Evolutionary conservation across 1,140 invertebrate species (phyloP), one percentile per base, ranked within the genome.

Genomic region (Bombus vancouverensis): DNA sequence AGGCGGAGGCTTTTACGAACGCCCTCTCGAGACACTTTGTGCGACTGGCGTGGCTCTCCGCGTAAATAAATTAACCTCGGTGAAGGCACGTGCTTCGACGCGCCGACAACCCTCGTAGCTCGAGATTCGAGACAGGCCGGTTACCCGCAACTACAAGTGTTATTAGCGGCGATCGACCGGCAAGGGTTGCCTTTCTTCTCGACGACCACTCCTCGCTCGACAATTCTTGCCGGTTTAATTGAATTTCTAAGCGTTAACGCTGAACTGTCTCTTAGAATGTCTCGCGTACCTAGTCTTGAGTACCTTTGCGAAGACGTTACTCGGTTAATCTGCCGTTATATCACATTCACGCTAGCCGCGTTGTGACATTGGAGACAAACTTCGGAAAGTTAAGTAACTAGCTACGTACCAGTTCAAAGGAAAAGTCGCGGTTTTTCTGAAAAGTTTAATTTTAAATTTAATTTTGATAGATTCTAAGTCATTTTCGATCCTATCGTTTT

Each of bases 11-110:
- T 34, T 59, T 28, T 32, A 28, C 47, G 8, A 37, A 66, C 72
- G 34, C 44, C 73, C 81, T 77, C 81, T 77, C 74, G 81, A 83
- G 74, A 83, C 74, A 78, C 47, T 59, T 78, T 37, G 74, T 42
- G 74, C 44, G 47, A 37, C 65, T 70, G 81, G 74, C 81, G 59
- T 47, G 25, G 44, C n/a, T 62, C 74, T 77, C 65, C 44, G 77
- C 81, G 53, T 70, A 78, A 78, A 83, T 70, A 70, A 78, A 83
- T 83, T 83, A 83, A 83, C 81, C 65, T 73, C 68, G n/a, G n/a
- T 44, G 81, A 47, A 22, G 81, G 74, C 81, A 83, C 81, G 81
- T 83, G 81, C 81, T 76, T 32, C 73, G 44, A 76, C 73, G 59
- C 81, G 59, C 32, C 28, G 42, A 15, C 81, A 65, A 47, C 81